Evolutionary conservation across 2,888 invertebrate genomes (phyloP).

Genomic region (Carterocephalus palaemon): DNA sequence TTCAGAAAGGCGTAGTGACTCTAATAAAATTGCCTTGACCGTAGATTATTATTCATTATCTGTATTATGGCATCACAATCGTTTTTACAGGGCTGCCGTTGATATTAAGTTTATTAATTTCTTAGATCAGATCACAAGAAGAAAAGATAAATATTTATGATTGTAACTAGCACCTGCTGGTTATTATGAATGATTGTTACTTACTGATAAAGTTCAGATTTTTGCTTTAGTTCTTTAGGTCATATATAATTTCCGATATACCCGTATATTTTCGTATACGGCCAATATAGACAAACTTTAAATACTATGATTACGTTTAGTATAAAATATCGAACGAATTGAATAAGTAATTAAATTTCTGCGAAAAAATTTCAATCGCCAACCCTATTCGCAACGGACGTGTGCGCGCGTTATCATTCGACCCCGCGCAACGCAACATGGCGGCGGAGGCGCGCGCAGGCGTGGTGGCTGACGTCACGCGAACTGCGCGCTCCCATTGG

Average conservation of each 20-base stretch:
- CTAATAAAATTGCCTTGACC: constrained; percentile 41
- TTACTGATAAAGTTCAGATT: no score
- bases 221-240: no score
- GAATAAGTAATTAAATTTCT: constrained; percentile 26
- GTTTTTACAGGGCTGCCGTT: constrained; percentile 4
- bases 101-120: no score
- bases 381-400: constrained; percentile 26
- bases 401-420: constrained; percentile 42
- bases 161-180: no score
- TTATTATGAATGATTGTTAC: no score
- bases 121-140: no score
- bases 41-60: constrained; percentile 38
- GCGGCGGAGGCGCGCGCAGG: constrained; percentile 76
- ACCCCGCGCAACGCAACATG: constrained; percentile 48
- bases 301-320: no score
- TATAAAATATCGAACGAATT: neutral
- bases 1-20: constrained; percentile 6
- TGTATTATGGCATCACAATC: constrained; percentile 7
- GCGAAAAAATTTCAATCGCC: constrained; percentile 20
- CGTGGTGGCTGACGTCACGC: constrained; percentile 75
- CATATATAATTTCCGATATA: no score
- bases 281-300: no score
- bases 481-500: constrained; percentile 55
- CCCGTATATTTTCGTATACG: no score
- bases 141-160: no score